Evolutionary conservation across 2,113 vertebrate species (phyloP).

Genomic region (Cichladusa arquata): DNA sequence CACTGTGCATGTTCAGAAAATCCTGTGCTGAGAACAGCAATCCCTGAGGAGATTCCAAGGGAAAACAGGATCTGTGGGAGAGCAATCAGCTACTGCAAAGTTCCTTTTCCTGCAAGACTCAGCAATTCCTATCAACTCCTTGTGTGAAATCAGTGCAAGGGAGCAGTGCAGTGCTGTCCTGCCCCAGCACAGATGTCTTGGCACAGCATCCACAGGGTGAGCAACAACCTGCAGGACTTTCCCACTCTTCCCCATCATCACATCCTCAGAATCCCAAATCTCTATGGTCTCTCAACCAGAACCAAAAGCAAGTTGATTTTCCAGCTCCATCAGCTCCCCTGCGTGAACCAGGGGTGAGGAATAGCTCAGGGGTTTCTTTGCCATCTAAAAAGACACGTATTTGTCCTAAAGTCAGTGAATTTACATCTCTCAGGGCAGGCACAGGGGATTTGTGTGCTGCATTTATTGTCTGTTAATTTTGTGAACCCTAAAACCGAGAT

Average conservation of each 20-base stretch:
- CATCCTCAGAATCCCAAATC: not conserved
- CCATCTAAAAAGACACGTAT: no score
- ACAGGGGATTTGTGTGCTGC: not conserved
- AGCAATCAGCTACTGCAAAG: not conserved
- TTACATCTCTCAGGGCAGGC: not conserved
- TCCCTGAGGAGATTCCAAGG: not conserved
- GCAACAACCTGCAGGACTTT: not conserved
- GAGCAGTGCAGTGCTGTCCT: not conserved
- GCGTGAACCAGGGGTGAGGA: not conserved
- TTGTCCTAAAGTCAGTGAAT: not conserved
- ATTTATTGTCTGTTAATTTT: not conserved
- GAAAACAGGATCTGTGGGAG: not conserved
- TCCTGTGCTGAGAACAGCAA: not conserved
- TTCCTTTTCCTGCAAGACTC: not conserved
- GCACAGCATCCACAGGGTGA: not conserved
- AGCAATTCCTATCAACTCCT: not conserved
- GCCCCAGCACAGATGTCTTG: fast-evolving
- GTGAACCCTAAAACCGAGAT: not conserved
- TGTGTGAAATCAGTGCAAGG: not conserved
- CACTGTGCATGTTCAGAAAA: not conserved
- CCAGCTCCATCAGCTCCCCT: not conserved
- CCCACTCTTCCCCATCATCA: not conserved
- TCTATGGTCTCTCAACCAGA: not conserved
- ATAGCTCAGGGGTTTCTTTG: not conserved
- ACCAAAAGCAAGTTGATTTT: not conserved